These are phyloP conservation scores for Drosophila sechellia DNA, from an alignment of 1,140 invertebrate genomes.

Conservation along the genomic window DNA sequence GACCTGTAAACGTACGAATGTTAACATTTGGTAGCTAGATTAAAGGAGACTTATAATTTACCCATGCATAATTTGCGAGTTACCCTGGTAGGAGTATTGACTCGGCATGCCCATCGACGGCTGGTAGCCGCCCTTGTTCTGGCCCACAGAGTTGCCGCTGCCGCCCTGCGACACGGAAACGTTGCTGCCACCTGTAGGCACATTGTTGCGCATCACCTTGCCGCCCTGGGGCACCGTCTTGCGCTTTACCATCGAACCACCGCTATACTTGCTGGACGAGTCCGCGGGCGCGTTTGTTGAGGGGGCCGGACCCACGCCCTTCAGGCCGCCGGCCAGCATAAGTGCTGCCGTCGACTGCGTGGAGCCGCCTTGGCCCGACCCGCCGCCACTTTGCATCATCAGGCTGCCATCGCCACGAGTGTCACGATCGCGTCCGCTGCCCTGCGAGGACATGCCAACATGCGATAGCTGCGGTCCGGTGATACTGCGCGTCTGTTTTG, in stretches of 20 bases:
- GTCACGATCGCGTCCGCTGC: slow-evolving; percentile 52
- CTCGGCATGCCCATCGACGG: slow-evolving; percentile 72
- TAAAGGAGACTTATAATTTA: slow-evolving; percentile 13
- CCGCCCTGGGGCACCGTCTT: slow-evolving; percentile 69
- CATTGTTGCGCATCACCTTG: slow-evolving; percentile 73
- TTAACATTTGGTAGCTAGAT: not conserved
- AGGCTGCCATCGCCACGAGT: slow-evolving; percentile 56
- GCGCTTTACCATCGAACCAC: slow-evolving; percentile 75
- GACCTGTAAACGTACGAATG: slow-evolving; percentile 25
- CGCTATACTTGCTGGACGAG: slow-evolving; percentile 67
- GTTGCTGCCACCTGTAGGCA: slow-evolving; percentile 47
- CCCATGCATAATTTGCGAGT: slow-evolving; percentile 76
- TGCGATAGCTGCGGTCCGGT: slow-evolving; percentile 74
- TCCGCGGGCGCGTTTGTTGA: slow-evolving; percentile 55
- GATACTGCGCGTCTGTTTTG: slow-evolving; percentile 75
- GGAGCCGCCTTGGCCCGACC: slow-evolving; percentile 47
- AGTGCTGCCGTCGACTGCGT: slow-evolving; percentile 64
- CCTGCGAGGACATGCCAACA: slow-evolving; percentile 61
- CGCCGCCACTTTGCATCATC: slow-evolving; percentile 61
- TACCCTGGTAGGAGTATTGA: slow-evolving; percentile 75
- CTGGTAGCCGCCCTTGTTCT: slow-evolving; percentile 65
- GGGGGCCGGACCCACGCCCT: slow-evolving; percentile 52
- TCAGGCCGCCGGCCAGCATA: slow-evolving; percentile 66
- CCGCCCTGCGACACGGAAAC: slow-evolving; percentile 54
- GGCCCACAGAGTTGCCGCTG: slow-evolving; percentile 59